These are phyloP conservation scores for Distichodus sexfasciatus DNA, from an alignment of 2,797 vertebrate genomes.

Conservation along the genomic window DNA sequence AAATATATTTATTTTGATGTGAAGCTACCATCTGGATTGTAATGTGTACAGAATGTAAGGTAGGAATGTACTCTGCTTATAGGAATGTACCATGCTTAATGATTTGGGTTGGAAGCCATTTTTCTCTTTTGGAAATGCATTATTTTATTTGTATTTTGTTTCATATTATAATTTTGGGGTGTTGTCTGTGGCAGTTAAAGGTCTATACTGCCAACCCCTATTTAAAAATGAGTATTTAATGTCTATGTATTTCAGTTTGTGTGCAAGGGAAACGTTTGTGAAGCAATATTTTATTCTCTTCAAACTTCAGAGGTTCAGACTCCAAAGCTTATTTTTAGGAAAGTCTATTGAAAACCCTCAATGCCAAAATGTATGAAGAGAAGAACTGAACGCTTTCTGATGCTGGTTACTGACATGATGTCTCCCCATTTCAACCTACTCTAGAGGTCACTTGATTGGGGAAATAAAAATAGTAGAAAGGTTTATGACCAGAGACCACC, in stretches of 20 bases:
- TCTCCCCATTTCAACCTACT: constrained; percentile 42
- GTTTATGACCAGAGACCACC: constrained; percentile 66
- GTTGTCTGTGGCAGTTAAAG: constrained; percentile 57
- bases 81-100: constrained; percentile 87
- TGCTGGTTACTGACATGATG: constrained; percentile 54
- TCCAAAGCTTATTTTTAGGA: constrained; percentile 72
- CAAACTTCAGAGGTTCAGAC: constrained; percentile 71
- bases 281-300: constrained; percentile 70
- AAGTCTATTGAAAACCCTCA: constrained; percentile 60
- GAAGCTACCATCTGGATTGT: constrained; percentile 95
- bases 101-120: constrained; percentile 80
- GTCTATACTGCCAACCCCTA: constrained; percentile 43
- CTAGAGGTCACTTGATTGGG: constrained; percentile 47
- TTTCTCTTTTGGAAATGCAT: constrained; percentile 58
- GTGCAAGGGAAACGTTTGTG: constrained; percentile 66
- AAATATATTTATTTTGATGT: constrained; percentile 99
- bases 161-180: constrained; percentile 54
- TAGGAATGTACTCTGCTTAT: constrained; percentile 91
- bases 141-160: constrained; percentile 61
- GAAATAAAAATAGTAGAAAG: constrained; percentile 58
- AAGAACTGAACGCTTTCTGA: constrained; percentile 60
- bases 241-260: constrained; percentile 47
- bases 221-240: constrained; percentile 54
- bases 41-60: constrained; percentile 96
- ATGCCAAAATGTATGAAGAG: constrained; percentile 77